Percentiles rank a stretch among this genome's conserved stretches.
These are phyloP conservation scores for Hanleya hanleyi DNA, from an alignment of 2,888 invertebrate species.

Conservation along the genomic window DNA sequence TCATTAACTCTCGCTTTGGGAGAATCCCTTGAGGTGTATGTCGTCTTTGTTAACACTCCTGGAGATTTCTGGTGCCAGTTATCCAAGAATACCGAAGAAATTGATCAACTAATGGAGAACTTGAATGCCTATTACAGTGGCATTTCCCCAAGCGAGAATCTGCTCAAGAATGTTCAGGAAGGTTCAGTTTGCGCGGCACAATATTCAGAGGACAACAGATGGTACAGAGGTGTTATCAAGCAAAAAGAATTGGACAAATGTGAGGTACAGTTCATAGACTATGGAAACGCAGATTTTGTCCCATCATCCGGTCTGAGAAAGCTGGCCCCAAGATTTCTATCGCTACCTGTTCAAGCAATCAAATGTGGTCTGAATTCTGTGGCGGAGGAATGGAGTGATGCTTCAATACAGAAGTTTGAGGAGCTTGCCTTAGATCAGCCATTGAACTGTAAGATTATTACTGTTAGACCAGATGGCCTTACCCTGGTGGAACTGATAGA, in stretches of 20 bases:
- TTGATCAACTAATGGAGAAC: slow-evolving; percentile 43
- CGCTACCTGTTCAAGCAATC: slow-evolving; percentile 28
- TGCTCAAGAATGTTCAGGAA: not conserved
- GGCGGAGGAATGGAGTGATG: slow-evolving; percentile 49
- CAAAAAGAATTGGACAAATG: not conserved
- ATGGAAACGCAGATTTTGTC: slow-evolving; percentile 68
- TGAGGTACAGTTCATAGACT: slow-evolving; percentile 70
- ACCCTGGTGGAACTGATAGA: slow-evolving; percentile 13
- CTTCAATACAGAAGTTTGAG: slow-evolving; percentile 43
- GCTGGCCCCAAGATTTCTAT: slow-evolving; percentile 39
- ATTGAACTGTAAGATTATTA: not conserved
- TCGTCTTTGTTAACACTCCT: slow-evolving; percentile 47
- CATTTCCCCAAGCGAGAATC: slow-evolving; percentile 30
- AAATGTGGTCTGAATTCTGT: slow-evolving; percentile 44
- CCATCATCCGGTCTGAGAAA: slow-evolving; percentile 37
- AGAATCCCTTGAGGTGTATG: slow-evolving; percentile 44
- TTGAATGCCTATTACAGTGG: slow-evolving; percentile 46
- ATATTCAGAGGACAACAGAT: slow-evolving; percentile 53
- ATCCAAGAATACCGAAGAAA: not conserved
- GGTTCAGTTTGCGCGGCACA: slow-evolving; percentile 49
- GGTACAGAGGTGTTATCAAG: slow-evolving; percentile 59
- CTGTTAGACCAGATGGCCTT: not conserved
- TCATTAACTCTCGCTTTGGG: slow-evolving; percentile 14
- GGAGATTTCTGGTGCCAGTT: slow-evolving; percentile 54
- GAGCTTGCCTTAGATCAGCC: not conserved